phyloP scores from a whole-genome alignment of 2,888 invertebrate species.

The Hirtodrosophila duncani region DNA sequence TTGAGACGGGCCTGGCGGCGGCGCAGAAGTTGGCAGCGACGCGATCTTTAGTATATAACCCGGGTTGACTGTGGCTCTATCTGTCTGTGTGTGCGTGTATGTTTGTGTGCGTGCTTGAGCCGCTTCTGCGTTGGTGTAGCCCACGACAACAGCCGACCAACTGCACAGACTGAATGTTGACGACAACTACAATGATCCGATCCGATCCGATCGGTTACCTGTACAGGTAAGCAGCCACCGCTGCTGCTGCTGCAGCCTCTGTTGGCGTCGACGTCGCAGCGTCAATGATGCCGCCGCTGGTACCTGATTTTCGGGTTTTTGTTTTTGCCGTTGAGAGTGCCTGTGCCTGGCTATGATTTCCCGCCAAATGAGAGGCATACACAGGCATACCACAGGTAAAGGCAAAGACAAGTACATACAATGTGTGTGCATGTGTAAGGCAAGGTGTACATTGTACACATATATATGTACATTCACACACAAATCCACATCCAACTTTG shows the following conservation, averaged over 20 bases:
- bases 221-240: background rate
- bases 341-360: slow-evolving; percentile 62
- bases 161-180: slow-evolving; percentile 12
- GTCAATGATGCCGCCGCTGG: slow-evolving; percentile 31
- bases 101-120: slow-evolving; percentile 28
- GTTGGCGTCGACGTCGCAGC: background rate
- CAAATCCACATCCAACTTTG: slow-evolving; percentile 25
- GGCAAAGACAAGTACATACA: slow-evolving; percentile 56
- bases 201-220: slow-evolving; percentile 8
- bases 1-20: slow-evolving; percentile 48
- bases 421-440: slow-evolving; percentile 28
- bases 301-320: slow-evolving; percentile 76
- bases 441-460: slow-evolving; percentile 40
- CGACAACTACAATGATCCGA: slow-evolving; percentile 17
- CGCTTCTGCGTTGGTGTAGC: slow-evolving; percentile 59
- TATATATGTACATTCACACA: slow-evolving; percentile 13
- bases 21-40: slow-evolving; percentile 20
- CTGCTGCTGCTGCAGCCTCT: slow-evolving; percentile 2
- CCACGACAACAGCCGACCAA: slow-evolving; percentile 18
- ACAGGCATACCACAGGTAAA: too few species aligned
- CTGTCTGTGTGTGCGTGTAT: slow-evolving; percentile 7
- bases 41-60: slow-evolving; percentile 12
- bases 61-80: slow-evolving; percentile 12
- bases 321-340: slow-evolving; percentile 46
- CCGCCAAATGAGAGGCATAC: slow-evolving; percentile 70